A percentile compares a stretch with the other conserved stretches of the same genome.
phyloP scores from a whole-genome alignment of 2,888 invertebrate species.

The Catotricha subobsoleta region DNA sequence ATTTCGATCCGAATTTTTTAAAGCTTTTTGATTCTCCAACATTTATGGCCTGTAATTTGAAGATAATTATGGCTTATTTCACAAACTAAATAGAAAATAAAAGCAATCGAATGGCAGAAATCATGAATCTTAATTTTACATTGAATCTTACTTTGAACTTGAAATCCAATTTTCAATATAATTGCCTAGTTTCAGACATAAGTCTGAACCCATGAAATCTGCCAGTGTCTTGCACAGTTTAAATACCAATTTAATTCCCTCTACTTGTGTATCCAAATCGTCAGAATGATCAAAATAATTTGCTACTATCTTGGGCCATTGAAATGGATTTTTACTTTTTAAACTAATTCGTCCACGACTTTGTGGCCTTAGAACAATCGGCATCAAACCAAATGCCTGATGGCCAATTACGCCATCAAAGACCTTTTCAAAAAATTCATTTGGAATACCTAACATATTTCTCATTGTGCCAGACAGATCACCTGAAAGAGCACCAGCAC shows the following conservation, averaged over 20 bases:
- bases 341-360: slow-evolving; percentile 56
- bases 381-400: slow-evolving; percentile 49
- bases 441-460: slow-evolving; percentile 37
- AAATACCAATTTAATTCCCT: slow-evolving; percentile 57
- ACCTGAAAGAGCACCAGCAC: slow-evolving; percentile 55
- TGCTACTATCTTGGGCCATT: slow-evolving; percentile 59
- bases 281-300: slow-evolving; percentile 60
- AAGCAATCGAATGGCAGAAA: too few relatives aligned
- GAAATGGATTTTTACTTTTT: slow-evolving; percentile 49
- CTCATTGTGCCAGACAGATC: slow-evolving; percentile 50
- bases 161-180: too few relatives aligned
- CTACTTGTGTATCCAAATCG: slow-evolving; percentile 54
- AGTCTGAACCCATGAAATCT: too few relatives aligned
- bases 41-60: slow-evolving; percentile 34
- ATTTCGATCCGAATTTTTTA: slow-evolving; percentile 32
- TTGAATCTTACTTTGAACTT: too few relatives aligned
- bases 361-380: slow-evolving; percentile 53
- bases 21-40: slow-evolving; percentile 36
- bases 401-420: slow-evolving; percentile 20
- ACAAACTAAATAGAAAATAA: too few relatives aligned
- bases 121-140: too few relatives aligned
- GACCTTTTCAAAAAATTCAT: slow-evolving; percentile 30
- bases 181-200: too few relatives aligned
- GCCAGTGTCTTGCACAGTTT: too few relatives aligned
- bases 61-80: too few relatives aligned